Evolutionary conservation across 2,113 vertebrate species (phyloP).

Genomic region (Lagopus leucura): DNA sequence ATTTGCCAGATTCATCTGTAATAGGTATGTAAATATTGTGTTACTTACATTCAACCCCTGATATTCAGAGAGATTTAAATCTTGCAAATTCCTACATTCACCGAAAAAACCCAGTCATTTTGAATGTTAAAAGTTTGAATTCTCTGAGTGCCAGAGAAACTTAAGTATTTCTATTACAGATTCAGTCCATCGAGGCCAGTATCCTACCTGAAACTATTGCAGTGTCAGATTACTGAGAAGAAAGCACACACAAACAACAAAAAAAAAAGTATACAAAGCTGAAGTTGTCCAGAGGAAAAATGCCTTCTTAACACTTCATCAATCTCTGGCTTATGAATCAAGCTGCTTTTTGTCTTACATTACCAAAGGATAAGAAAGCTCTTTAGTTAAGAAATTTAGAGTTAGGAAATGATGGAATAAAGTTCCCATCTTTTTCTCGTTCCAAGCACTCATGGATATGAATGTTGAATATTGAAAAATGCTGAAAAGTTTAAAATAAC

Average conservation of each 20-base stretch:
- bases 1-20: not conserved
- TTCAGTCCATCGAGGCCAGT: not conserved
- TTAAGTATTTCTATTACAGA: not conserved
- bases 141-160: not conserved
- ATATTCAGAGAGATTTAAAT: constrained; percentile 85
- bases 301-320: not conserved
- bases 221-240: not conserved
- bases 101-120: constrained; percentile 49
- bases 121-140: not conserved
- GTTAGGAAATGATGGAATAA: not conserved
- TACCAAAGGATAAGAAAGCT: not conserved
- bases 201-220: not conserved
- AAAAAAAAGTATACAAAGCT: not conserved
- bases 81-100: constrained; percentile 83
- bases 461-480: too few species aligned
- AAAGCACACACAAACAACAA: not conserved
- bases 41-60: constrained; percentile 81
- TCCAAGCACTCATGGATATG: not conserved
- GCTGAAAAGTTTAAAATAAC: not conserved
- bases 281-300: not conserved
- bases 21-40: not conserved
- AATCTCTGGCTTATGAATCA: not conserved
- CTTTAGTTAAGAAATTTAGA: not conserved
- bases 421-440: not conserved
- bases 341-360: not conserved